Conservation (phyloP, 2,113 vertebrate genomes). For the Ophthalmolycus amberensis region DNA sequence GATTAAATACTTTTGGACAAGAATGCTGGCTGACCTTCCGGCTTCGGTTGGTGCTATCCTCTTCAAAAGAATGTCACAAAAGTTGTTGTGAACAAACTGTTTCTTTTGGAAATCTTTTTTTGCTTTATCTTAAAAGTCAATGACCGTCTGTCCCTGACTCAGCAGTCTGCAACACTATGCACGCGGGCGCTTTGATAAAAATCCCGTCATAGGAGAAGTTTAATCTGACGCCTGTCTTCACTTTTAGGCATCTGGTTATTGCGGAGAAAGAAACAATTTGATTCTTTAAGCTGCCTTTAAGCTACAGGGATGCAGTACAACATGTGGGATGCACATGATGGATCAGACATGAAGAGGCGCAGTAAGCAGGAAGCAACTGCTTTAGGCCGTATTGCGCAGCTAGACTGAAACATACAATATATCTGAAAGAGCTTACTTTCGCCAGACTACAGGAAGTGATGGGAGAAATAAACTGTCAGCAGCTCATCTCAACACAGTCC, state of each 20-base stretch:
- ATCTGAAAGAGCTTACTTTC: conserved; percentile 6
- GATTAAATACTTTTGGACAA: conserved; percentile 70
- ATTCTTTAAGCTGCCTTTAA: conserved; percentile 41
- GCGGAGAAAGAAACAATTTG: conserved; percentile 28
- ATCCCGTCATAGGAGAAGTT: conserved; percentile 34
- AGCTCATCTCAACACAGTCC: conserved; percentile 25
- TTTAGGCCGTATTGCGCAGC: conserved; percentile 3
- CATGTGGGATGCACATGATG: conserved; percentile 54
- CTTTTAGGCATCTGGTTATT: conserved; percentile 46
- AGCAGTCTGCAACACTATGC: conserved; percentile 20
- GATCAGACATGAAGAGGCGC: conserved; percentile 20
- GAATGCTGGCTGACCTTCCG: conserved; percentile 46
- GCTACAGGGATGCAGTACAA: conserved; percentile 4
- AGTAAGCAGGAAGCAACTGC: not conserved
- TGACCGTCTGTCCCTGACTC: conserved; percentile 34
- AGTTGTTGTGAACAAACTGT: conserved; percentile 54
- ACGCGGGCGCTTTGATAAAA: not conserved
- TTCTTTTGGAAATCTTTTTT: conserved; percentile 65
- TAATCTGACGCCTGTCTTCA: conserved; percentile 41
- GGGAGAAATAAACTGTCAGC: conserved; percentile 39
- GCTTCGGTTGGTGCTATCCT: conserved; percentile 34
- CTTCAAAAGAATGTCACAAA: conserved; percentile 62
- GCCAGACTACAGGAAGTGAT: conserved; percentile 18
- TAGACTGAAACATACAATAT: conserved; percentile 12
- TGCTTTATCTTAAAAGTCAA: conserved; percentile 58